Evolutionary conservation across 2,113 vertebrate species (phyloP), one percentile per base, ranked within the genome.

Genomic region (Mormyrus lacerda): DNA sequence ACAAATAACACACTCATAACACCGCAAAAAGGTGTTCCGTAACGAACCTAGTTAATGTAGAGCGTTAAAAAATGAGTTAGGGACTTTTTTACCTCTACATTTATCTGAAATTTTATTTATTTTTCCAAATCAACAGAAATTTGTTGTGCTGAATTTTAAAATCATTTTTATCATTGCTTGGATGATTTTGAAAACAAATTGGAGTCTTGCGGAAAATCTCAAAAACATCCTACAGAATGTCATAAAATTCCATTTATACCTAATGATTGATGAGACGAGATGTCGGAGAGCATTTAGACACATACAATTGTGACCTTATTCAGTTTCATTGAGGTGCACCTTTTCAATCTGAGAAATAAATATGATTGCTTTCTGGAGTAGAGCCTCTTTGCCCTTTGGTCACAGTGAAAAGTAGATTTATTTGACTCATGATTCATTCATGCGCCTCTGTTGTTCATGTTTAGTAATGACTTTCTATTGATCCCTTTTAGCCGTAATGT

Each of bases 1-100:
- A 93, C 88, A 92, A 88, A 79, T 69, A 69, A 31, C 61, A 27
- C 61, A 31, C 27, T 15, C 61, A 69, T 69, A 31, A 69, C 10
- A 1, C n/a, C 1, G 91, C 92, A 92, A 51, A 51, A 53, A 19
- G n/a, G 11, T 51, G 13, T 51, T 47, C 82, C 85, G 8, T 31
- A n/a, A 44, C 11, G 27, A 51, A 53, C 11, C 48, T 53, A 3
- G 21, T 45, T 85, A 44, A 84, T 17, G 13, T 17, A 53, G 4
- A 31, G 15, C 6, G 39, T 48, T n/a, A 84, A 47, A 85, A 83
- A 51, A 88, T 58, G 13, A 8, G 21, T 47, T 35, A 53, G 24
- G 44, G 27, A 76, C 1, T 79, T 79, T 35, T 79, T 19, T n/a
- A 24, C 13, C 69, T 31, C 1, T 39, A 79, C 42, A 42, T 79